Base-by-base conservation (phyloP, 2,888 invertebrate genomes). In the Magallana nippona region DNA sequence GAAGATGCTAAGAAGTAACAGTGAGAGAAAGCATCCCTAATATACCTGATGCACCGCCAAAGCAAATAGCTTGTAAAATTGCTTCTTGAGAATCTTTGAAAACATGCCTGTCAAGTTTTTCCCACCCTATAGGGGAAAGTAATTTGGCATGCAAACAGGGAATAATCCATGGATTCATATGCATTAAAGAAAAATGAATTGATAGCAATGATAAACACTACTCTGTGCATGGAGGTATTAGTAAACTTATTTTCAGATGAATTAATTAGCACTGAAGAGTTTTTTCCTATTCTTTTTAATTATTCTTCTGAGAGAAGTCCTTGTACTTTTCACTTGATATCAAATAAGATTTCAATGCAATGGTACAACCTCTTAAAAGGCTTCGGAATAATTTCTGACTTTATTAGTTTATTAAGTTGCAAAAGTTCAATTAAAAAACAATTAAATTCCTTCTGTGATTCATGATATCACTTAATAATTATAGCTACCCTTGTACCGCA, bases 51-150 rank as follows among this genome's bases (percentile, higher is more conserved):
- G 78, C 78, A 78, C 13, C 22, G 56, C 55, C 78, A 78, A 78
- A 78, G 56, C 78, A 55, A 56, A 55, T 55, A 56, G 44, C 55
- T 78, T 78, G 55, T 78, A 78, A 55, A 78, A 78, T 55, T 55
- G 78, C 55, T 55, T 78, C 78, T 56, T 78, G 78, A 78, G 77
- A 84, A 88, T 86, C 78, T 79, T 85, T 55, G 85, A 86, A 86
- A 87, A 86, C 86, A 86, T 85, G 83, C 88, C 88, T 79, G 88
- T 87, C 81, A 88, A 87, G 79, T 79, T 84, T 84, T 84, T 80
- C 57, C 58, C 79, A 80, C 82, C 88, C 88, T 88, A 85, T 15
- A 84, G 82, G 15, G 81, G 44, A 55, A 79, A 82, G 27, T 82
- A 71, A 22, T 22, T 22, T 71, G 27, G 78, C 80, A 80, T 63